phyloP scores from a whole-genome alignment of 2,113 vertebrate genomes.

The Ciconia maguari region DNA sequence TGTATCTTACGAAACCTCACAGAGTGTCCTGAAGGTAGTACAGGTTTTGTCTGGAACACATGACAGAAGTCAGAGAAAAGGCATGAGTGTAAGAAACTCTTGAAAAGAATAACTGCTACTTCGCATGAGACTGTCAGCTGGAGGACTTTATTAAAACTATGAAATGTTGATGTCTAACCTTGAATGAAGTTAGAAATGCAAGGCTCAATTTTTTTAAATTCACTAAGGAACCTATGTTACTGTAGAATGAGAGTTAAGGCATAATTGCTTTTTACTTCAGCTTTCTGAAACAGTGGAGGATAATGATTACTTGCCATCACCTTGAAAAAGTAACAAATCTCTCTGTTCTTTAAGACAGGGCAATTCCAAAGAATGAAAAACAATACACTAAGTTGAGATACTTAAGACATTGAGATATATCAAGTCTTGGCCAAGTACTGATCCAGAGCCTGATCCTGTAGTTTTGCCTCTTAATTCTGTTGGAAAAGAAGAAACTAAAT shows the following conservation, averaged over 20 bases:
- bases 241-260: not conserved
- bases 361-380: not conserved
- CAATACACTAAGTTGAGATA: not conserved
- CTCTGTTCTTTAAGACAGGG: not conserved
- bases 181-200: not conserved
- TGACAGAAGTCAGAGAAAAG: not conserved
- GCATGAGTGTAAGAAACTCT: not conserved
- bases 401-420: not conserved
- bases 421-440: not conserved
- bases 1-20: not conserved
- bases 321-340: not conserved
- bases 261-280: not conserved
- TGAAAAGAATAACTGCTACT: not conserved
- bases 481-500: not conserved
- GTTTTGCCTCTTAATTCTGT: not conserved
- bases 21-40: not conserved
- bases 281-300: not conserved
- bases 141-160: not conserved
- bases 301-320: not conserved
- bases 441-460: not conserved
- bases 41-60: not conserved
- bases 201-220: not conserved
- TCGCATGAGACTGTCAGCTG: not conserved
- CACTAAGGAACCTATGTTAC: not conserved
- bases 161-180: not conserved